Percentiles rank a stretch among this genome's conserved stretches.
phyloP scores from a whole-genome alignment of 2,113 vertebrate species.

The Poecile atricapillus region DNA sequence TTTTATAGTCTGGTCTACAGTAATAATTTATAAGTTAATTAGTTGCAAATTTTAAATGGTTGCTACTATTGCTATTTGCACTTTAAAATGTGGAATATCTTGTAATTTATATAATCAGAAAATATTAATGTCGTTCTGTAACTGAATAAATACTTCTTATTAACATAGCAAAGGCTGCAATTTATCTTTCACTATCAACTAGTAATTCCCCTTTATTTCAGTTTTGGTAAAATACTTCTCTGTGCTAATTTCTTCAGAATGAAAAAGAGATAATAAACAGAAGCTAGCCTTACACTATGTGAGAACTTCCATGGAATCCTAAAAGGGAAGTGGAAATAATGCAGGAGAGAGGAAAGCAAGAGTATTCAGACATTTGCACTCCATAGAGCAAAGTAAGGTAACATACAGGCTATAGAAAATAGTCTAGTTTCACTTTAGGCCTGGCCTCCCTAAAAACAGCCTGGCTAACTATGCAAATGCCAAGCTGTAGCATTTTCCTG shows the following conservation, averaged over 20 bases:
- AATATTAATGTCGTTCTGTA: not conserved
- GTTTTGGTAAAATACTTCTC: slow-evolving; percentile 4
- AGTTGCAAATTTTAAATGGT: not conserved
- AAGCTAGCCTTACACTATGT: not conserved
- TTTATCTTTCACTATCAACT: slow-evolving; percentile 43
- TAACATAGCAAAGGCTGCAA: slow-evolving; percentile 28
- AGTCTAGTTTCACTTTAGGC: not conserved
- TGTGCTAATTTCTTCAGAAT: not conserved
- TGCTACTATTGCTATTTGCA: not conserved
- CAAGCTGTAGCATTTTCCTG: not conserved
- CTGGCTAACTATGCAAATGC: not conserved
- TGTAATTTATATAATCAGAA: slow-evolving; percentile 29
- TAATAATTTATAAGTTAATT: not conserved
- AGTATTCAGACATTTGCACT: not conserved
- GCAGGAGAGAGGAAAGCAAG: not conserved
- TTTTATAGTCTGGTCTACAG: not conserved
- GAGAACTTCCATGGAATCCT: not conserved
- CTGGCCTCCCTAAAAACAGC: not conserved
- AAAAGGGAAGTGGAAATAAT: not conserved
- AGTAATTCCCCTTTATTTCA: not conserved
- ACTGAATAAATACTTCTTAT: not conserved
- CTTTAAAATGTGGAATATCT: not conserved
- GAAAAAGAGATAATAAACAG: not conserved
- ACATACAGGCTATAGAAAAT: not conserved
- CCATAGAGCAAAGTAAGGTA: not conserved